Base-by-base conservation (phyloP, 2,888 invertebrate genomes). In the Bimastos eiseni region DNA sequence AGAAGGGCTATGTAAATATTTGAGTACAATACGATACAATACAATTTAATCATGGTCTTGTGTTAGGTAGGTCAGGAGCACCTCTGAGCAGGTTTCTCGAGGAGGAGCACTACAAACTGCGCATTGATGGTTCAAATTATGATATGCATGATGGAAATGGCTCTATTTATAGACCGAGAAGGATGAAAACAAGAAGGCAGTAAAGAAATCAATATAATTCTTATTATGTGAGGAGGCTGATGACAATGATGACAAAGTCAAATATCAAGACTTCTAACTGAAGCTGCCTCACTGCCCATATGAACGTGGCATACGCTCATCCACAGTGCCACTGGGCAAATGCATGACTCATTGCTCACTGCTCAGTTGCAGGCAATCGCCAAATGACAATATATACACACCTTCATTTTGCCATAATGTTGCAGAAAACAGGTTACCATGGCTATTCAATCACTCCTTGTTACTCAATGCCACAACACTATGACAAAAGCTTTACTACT, bases 321-420 rank as follows among this genome's bases (percentile, higher is more conserved):
- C 11, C 30, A 0, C 70, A 30, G n/a, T 70, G 70, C 70, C 70
- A 70, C 70, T 11, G 70, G 70, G 30, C 70, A 70, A 13, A 70
- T n/a, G n/a, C n/a, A 70, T n/a, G 70, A 70, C 70, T 70, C 30
- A 70, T n/a, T 70, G 70, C 70, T 70, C n/a, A 8, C 70, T n/a
- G 70, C n/a, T 70, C 70, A 30, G 70, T 70, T 70, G 70, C n/a
- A n/a, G 70, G n/a, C 70, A 70, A 70, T 70, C 70, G 70, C n/a
- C n/a, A 70, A 70, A 70, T 70, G 30, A 70, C 70, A 70, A 70
- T 70, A n/a, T 70, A 70, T n/a, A n/a, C 70, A n/a, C 70, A n/a
- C 11, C 70, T 70, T n/a, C 70, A 70, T 70, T n/a, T 70, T n/a
- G 70, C n/a, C n/a, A 70, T n/a, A 70, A n/a, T n/a, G n/a, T n/a